A percentile compares a stretch with the other conserved stretches of the same genome.
phyloP scores from a whole-genome alignment of 2,888 invertebrate genomes.

The Limenitis arthemis region DNA sequence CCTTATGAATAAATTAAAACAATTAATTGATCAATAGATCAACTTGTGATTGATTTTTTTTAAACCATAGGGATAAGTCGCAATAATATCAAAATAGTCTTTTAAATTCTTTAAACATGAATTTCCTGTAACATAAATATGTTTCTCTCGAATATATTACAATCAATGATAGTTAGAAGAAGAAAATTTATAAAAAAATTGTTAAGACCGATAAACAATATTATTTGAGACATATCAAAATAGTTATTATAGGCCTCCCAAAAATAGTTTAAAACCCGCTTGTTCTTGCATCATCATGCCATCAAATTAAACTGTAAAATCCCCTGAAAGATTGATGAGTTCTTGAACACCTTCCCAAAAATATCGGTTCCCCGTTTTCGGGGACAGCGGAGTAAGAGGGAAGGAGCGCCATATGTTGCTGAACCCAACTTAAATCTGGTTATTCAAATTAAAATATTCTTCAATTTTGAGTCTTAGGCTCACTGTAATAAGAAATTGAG shows the following conservation, averaged over 20 bases:
- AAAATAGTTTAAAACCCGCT: conserved; percentile 14
- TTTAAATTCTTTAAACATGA: no score
- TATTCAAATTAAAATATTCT: conserved; percentile 6
- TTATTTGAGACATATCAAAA: neutral
- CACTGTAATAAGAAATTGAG: conserved; percentile 27
- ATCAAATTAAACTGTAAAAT: conserved; percentile 41
- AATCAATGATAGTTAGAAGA: no score
- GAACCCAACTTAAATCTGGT: conserved; percentile 10
- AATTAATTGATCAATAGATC: no score
- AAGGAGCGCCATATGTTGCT: conserved; percentile 51
- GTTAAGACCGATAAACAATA: no score
- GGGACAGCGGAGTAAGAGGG: conserved; percentile 32
- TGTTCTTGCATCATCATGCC: conserved; percentile 9
- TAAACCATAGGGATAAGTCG: no score
- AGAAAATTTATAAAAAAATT: no score
- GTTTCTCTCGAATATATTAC: no score
- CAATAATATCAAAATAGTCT: no score
- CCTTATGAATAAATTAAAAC: no score
- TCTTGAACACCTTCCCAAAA: conserved; percentile 51
- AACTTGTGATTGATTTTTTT: no score
- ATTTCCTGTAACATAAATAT: no score
- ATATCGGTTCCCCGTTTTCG: conserved; percentile 35
- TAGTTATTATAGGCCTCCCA: neutral
- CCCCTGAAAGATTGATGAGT: conserved; percentile 64
- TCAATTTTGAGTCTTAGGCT: conserved; percentile 37